Base-by-base conservation (phyloP, 2,888 invertebrate species). In the Drosophila peninsularis region DNA sequence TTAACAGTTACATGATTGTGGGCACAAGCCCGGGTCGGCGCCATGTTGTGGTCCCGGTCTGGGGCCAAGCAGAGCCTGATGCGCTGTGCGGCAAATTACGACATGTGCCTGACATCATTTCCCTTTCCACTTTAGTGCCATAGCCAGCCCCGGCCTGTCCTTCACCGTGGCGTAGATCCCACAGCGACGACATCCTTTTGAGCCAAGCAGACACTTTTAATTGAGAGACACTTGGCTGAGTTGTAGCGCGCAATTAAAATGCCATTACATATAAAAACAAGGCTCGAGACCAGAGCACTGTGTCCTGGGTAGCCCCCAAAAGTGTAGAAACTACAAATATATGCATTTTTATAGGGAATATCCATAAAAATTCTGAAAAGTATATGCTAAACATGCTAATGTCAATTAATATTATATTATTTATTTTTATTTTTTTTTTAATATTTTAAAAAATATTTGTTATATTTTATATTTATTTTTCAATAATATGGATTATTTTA, bases 201-300 rank as follows among this genome's bases (percentile, higher is more conserved):
- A 81, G 81, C 63, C 77, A 64, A 77, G 88, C 82, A 85, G 83
- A 85, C 88, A 74, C 73, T 85, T 85, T 88, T 85, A 88, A 85
- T 85, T 85, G 83, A 83, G 88, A 85, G 81, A 83, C 85, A 82
- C 88, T 85, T 74, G 73, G 75, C 69, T 86, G 80, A 80, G 80
- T 77, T 79, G 81, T 70, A 74, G 83, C 72, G 68, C 55, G 85
- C 85, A 85, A 85, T 85, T 85, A 85, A 88, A 85, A 85, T 79
- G 86, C 75, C 88, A 85, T 85, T 88, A 88, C 74, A 79, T 82
- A 67, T 63, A 75, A 82, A 87, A 79, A 85, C 69, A 80, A 71
- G 70, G 64, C 70, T 69, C 47, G 19, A 58, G 32, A 32, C 53
- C 24, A 19, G 17, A 6, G 36, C 45, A 34, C 6, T 13, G 24